These are phyloP conservation scores for Hemistola chrysoprasaria DNA, from an alignment of 2,888 invertebrate genomes.

Conservation along the genomic window DNA sequence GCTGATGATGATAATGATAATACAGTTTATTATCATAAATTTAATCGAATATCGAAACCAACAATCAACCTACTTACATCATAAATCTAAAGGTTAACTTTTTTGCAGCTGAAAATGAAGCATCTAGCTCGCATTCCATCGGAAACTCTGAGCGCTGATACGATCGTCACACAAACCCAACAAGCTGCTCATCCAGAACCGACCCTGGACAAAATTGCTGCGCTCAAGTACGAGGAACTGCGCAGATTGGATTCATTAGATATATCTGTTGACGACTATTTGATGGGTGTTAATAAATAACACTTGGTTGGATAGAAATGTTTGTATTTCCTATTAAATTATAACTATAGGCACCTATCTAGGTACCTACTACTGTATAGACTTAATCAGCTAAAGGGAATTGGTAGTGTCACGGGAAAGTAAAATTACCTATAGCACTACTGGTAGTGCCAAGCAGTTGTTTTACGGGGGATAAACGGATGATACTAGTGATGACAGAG, in stretches of 20 bases:
- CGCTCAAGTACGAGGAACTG: conserved; percentile 60
- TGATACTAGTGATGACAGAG: too few relatives aligned
- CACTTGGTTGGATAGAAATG: not conserved
- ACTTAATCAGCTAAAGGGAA: too few relatives aligned
- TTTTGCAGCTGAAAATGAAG: conserved; percentile 57
- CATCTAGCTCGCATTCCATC: conserved; percentile 53
- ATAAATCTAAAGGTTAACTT: conserved; percentile 4
- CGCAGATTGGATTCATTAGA: conserved; percentile 56
- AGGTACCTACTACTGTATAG: too few relatives aligned
- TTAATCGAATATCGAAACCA: too few relatives aligned
- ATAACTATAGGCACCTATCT: too few relatives aligned
- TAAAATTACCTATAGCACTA: too few relatives aligned
- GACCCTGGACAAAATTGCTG: conserved; percentile 50
- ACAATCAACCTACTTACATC: not conserved
- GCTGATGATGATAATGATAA: too few relatives aligned
- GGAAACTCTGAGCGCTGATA: conserved; percentile 33
- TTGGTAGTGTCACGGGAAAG: too few relatives aligned
- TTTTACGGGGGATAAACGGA: too few relatives aligned
- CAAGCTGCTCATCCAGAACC: conserved; percentile 55
- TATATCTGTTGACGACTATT: conserved; percentile 54
- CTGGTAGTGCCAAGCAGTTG: too few relatives aligned
- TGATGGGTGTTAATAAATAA: conserved; percentile 36
- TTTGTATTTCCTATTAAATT: too few relatives aligned
- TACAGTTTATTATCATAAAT: too few relatives aligned
- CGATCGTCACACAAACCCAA: conserved; percentile 28